Conservation (phyloP, 2,888 invertebrate species). For the Melieria omissa region DNA sequence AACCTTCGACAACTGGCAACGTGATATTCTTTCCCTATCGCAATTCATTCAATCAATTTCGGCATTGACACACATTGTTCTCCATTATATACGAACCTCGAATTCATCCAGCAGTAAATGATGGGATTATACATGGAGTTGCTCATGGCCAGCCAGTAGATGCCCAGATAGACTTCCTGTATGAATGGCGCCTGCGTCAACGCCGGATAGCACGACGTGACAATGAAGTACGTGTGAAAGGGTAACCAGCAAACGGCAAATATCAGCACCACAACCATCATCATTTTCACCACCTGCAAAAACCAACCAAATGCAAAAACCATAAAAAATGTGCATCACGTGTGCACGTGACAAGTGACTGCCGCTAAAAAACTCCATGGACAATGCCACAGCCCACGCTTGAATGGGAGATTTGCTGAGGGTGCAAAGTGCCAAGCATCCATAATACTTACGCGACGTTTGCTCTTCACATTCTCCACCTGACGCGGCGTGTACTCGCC, state of each 20-base stretch:
- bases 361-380: too few relatives aligned
- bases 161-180: conserved; percentile 89
- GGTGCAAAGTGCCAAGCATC: too few relatives aligned
- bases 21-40: too few relatives aligned
- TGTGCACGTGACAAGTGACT: too few relatives aligned
- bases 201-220: conserved; percentile 83
- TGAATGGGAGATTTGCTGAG: too few relatives aligned
- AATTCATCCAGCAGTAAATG: conserved; percentile 98
- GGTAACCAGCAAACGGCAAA: conserved; percentile 97
- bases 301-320: too few relatives aligned
- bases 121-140: conserved; percentile 98
- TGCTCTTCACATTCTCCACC: conserved; percentile 91
- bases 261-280: conserved; percentile 95
- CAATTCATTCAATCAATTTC: too few relatives aligned
- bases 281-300: conserved; percentile 96
- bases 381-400: too few relatives aligned
- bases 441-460: conserved; percentile 80
- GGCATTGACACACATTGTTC: too few relatives aligned
- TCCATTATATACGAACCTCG: conserved; percentile 76
- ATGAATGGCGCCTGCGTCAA: conserved; percentile 81
- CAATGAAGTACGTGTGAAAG: conserved; percentile 92
- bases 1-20: too few relatives aligned
- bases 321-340: too few relatives aligned
- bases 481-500: conserved; percentile 94
- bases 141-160: conserved; percentile 98